Conservation (phyloP, 2,888 invertebrate genomes). For the Volucella bombylans region DNA sequence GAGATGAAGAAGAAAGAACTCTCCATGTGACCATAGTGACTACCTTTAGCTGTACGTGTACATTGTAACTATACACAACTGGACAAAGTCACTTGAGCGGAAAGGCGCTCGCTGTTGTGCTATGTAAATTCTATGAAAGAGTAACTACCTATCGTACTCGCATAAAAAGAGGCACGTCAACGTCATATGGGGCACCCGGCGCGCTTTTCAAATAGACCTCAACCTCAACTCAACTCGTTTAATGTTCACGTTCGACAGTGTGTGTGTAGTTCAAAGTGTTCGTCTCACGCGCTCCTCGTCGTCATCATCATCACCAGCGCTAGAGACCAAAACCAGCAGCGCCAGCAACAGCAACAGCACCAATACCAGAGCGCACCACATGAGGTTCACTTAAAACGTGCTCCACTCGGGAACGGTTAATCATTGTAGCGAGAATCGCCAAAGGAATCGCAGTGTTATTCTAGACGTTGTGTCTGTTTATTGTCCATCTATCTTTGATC, state of each 20-base stretch:
- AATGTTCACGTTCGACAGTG: conserved; percentile 8
- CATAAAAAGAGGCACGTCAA: conserved; percentile 5
- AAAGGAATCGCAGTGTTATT: conserved; percentile 71
- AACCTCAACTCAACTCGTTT: conserved; percentile 20
- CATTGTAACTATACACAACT: no score
- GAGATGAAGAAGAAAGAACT: no score
- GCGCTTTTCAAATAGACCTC: conserved; percentile 8
- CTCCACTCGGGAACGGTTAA: conserved; percentile 81
- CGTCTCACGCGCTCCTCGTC: conserved; percentile 27
- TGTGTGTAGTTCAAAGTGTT: not conserved
- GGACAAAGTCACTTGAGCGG: no score
- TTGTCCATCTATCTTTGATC: conserved; percentile 44
- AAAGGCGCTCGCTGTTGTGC: no score
- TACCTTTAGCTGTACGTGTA: no score
- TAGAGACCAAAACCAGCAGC: no score
- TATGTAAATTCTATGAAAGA: no score
- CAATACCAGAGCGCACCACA: conserved; percentile 21
- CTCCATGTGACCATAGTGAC: no score
- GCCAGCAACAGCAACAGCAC: not conserved
- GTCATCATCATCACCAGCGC: conserved; percentile 22
- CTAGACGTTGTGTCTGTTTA: conserved; percentile 37
- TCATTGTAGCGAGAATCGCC: conserved; percentile 82
- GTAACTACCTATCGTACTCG: no score
- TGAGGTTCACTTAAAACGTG: conserved; percentile 80
- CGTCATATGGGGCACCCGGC: conserved; percentile 3